These are phyloP conservation scores for Wiebesia pumilae DNA, from an alignment of 1,140 invertebrate genomes.

Conservation along the genomic window DNA sequence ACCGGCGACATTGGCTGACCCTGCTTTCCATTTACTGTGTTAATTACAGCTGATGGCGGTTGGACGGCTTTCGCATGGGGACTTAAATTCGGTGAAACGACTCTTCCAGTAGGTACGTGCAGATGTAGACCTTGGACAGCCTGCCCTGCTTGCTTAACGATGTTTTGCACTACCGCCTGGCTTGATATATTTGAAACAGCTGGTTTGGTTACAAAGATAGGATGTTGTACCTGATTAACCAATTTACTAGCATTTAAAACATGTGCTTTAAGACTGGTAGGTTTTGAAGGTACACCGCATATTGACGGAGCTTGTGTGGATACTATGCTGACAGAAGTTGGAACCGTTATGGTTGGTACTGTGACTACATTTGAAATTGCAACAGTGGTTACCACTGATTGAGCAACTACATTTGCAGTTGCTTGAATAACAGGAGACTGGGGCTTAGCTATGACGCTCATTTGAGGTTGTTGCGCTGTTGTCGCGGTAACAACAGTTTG, in stretches of 20 bases:
- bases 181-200: constrained; percentile 55
- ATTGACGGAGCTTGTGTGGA: constrained; percentile 10
- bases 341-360: constrained; percentile 27
- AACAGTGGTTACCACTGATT: not conserved
- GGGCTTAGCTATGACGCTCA: constrained; percentile 65
- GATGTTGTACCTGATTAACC: constrained; percentile 54
- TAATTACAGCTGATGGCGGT: constrained; percentile 17
- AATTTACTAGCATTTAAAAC: constrained; percentile 73
- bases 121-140: constrained; percentile 66
- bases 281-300: constrained; percentile 59
- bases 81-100: constrained; percentile 67
- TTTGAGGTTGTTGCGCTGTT: constrained; percentile 49
- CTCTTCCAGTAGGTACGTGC: constrained; percentile 65
- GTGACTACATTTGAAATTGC: not conserved
- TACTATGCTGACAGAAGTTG: constrained; percentile 9
- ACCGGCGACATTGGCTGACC: constrained; percentile 71
- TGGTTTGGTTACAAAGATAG: constrained; percentile 60
- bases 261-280: constrained; percentile 77
- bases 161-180: constrained; percentile 66
- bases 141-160: constrained; percentile 65
- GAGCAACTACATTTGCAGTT: constrained; percentile 21
- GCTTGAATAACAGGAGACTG: constrained; percentile 60
- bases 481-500: not conserved
- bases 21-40: constrained; percentile 58
- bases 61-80: constrained; percentile 62